phyloP scores from a whole-genome alignment of 1,140 invertebrate species.

The Bombus ignitus region DNA sequence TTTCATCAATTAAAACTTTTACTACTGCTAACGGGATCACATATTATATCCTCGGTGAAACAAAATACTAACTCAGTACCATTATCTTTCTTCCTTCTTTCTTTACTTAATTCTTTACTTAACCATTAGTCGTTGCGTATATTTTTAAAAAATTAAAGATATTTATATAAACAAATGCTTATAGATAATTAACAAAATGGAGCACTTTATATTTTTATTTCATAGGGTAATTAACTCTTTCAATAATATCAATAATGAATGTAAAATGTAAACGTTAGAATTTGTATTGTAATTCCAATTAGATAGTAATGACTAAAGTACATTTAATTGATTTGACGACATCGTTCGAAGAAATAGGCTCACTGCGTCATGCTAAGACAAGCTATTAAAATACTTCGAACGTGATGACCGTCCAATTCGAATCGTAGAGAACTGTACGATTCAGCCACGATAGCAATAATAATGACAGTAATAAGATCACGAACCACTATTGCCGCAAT shows the following conservation, averaged over 20 bases:
- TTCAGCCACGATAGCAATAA: slow-evolving; percentile 58
- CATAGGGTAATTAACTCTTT: background rate
- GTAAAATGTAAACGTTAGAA: too few relatives aligned
- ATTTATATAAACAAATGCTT: too few relatives aligned
- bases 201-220: background rate
- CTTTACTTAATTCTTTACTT: too few relatives aligned
- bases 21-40: too few relatives aligned
- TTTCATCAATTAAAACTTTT: too few relatives aligned
- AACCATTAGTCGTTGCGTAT: too few relatives aligned
- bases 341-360: background rate
- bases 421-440: slow-evolving; percentile 41
- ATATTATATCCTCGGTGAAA: too few relatives aligned
- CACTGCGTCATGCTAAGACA: background rate
- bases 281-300: background rate
- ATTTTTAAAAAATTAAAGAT: too few relatives aligned
- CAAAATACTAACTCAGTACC: too few relatives aligned
- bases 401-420: slow-evolving; percentile 45
- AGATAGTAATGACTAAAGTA: background rate
- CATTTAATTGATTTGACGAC: background rate
- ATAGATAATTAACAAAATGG: background rate
- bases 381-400: slow-evolving; percentile 48
- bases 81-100: too few relatives aligned
- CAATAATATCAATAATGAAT: too few relatives aligned
- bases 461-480: slow-evolving; percentile 76
- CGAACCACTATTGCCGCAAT: slow-evolving; percentile 74